Evolutionary conservation across 2,113 vertebrate species (phyloP).

Genomic region (Mastomys coucha): DNA sequence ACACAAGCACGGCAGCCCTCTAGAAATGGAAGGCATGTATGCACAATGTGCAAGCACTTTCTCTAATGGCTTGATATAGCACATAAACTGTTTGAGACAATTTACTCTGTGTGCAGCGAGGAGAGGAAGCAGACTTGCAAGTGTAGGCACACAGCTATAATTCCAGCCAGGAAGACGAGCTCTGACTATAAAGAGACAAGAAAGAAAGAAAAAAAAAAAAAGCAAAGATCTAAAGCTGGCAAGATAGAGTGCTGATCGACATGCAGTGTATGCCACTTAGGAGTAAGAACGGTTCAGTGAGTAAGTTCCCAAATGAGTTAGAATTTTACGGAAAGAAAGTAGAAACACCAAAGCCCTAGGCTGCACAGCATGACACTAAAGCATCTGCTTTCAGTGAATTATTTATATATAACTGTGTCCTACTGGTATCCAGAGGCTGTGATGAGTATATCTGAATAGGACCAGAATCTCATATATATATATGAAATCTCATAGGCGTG

Average conservation of each 20-base stretch:
- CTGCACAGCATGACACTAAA: neutral
- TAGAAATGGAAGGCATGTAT: neutral
- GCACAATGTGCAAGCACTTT: conserved; percentile 27
- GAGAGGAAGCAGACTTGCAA: neutral
- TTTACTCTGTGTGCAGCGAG: neutral
- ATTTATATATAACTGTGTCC: neutral
- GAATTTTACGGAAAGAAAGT: neutral
- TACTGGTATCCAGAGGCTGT: neutral
- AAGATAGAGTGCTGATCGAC: neutral
- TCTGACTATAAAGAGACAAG: neutral
- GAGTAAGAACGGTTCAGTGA: neutral
- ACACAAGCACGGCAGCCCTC: neutral
- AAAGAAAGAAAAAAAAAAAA: neutral
- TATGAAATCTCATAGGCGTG: too few species aligned
- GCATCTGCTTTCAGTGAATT: neutral
- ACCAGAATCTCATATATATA: neutral
- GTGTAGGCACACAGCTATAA: neutral
- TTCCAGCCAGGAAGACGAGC: neutral
- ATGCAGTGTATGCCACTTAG: neutral
- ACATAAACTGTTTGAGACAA: conserved; percentile 30
- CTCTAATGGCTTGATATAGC: neutral
- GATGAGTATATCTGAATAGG: neutral
- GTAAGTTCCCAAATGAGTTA: neutral
- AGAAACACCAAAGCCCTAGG: neutral
- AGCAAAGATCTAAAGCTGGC: neutral